These are phyloP conservation scores for Synergus japonicus DNA, from an alignment of 2,888 invertebrate genomes.

Conservation along the genomic window DNA sequence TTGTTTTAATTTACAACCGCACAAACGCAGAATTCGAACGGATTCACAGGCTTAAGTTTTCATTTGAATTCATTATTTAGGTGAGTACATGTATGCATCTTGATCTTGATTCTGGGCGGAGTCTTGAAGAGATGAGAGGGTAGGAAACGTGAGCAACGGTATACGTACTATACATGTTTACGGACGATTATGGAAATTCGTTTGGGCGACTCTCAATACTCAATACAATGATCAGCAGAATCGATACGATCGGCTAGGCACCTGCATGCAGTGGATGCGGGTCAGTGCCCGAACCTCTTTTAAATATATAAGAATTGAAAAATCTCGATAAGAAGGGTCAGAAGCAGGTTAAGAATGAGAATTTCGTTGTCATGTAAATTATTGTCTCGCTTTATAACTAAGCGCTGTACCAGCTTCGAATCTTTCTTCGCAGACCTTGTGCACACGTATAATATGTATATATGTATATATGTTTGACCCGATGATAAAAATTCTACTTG, in stretches of 20 bases:
- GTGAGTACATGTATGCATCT: slow-evolving; percentile 58
- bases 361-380: slow-evolving; percentile 76
- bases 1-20: too few species aligned
- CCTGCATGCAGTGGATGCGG: slow-evolving; percentile 66
- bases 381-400: slow-evolving; percentile 58
- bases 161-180: slow-evolving; percentile 48
- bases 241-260: slow-evolving; percentile 73
- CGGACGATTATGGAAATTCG: slow-evolving; percentile 75
- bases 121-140: slow-evolving; percentile 57
- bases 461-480: slow-evolving; percentile 19
- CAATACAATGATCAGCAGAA: slow-evolving; percentile 74
- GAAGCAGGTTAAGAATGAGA: slow-evolving; percentile 68
- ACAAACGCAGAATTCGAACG: slow-evolving; percentile 50
- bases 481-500: slow-evolving; percentile 26
- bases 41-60: slow-evolving; percentile 51
- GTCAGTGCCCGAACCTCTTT: slow-evolving; percentile 60
- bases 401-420: slow-evolving; percentile 21
- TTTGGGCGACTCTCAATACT: slow-evolving; percentile 70
- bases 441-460: slow-evolving; percentile 18
- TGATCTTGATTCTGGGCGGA: slow-evolving; percentile 66
- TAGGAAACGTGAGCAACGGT: slow-evolving; percentile 33
- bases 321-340: slow-evolving; percentile 73
- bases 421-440: slow-evolving; percentile 4
- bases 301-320: slow-evolving; percentile 76
- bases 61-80: slow-evolving; percentile 67